Base-by-base conservation (phyloP, 1,140 invertebrate species). In the Dreissena polymorpha region DNA sequence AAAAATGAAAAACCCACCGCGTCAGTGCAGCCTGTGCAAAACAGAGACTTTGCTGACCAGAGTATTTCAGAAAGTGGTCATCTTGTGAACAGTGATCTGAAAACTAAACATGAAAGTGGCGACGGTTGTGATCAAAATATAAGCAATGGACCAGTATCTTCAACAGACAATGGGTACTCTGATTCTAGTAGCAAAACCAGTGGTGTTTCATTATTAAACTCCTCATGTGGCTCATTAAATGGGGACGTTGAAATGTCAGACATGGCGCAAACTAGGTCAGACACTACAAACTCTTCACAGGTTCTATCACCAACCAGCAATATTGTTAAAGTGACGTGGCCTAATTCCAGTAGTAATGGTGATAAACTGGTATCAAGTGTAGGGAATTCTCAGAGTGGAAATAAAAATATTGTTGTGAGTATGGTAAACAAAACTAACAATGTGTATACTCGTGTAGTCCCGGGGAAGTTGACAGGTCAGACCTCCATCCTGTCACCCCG, bases 21-120 rank as follows among this genome's bases (percentile, higher is more conserved):
- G 13, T 91, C 91, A 8, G 91, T 92, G 8, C 87, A 88, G 29
- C 91, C 91, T 27, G 89, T 91, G 68, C 84, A 90, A 55, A 89
- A 91, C 29, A 83, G 86, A 67, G 89, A 90, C 68, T 55, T 74
- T 51, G 63, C 71, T 8, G 73, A 85, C 27, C 79, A 77, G 68
- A 60, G 55, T 69, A 64, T 27, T 64, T 65, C 63, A 23, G 16
- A 49, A 49, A 25, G 21, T n/a, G 74, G 78, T n/a, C 53, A 10
- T 25, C 29, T 70, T 25, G 60, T 50, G 60, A 74, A 69, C 63
- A 75, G 55, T 60, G 70, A 73, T 67, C 21, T 67, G 14, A 82
- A 74, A 74, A 65, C 57, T 73, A 82, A 82, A 82, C 65, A 73
- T 82, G 74, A 49, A 64, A 71, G 49, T 18, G 14, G 76, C 73